A percentile compares a stretch with the other conserved stretches of the same genome.
These are phyloP conservation scores for Camelus dromedarius DNA, from an alignment of 2,113 vertebrate genomes.

Conservation along the genomic window DNA sequence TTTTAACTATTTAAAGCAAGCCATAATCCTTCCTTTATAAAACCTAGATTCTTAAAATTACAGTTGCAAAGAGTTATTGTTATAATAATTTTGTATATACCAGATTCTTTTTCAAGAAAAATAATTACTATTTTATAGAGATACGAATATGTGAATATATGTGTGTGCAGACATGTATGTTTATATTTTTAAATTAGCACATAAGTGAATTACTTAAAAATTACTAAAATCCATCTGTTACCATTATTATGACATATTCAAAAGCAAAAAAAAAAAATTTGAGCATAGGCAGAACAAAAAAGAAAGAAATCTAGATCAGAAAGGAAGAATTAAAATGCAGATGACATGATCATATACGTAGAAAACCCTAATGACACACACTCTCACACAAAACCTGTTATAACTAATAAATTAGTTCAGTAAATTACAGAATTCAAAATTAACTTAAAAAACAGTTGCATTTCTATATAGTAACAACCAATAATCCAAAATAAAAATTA, in stretches of 20 bases:
- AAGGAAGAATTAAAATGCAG: background rate
- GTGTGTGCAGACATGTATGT: background rate
- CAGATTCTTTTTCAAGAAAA: constrained; percentile 16
- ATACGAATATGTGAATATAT: background rate
- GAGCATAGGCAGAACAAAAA: background rate
- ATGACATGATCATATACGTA: background rate
- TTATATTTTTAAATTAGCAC: background rate
- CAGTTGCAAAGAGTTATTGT: background rate
- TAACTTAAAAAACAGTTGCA: background rate
- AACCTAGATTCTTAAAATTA: constrained; percentile 52
- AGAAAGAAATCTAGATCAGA: background rate
- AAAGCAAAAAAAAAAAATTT: background rate
- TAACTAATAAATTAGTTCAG: background rate
- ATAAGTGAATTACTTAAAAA: background rate
- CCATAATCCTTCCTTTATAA: background rate
- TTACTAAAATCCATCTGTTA: background rate
- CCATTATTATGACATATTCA: background rate
- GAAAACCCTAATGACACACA: background rate
- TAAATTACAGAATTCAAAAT: background rate
- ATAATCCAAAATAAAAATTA: background rate
- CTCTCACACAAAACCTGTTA: background rate
- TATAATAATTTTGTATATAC: background rate
- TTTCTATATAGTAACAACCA: background rate
- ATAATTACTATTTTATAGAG: constrained; percentile 17
- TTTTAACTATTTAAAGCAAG: constrained; percentile 48